phyloP scores from a whole-genome alignment of 2,797 vertebrate genomes.

The Falco rusticolus region DNA sequence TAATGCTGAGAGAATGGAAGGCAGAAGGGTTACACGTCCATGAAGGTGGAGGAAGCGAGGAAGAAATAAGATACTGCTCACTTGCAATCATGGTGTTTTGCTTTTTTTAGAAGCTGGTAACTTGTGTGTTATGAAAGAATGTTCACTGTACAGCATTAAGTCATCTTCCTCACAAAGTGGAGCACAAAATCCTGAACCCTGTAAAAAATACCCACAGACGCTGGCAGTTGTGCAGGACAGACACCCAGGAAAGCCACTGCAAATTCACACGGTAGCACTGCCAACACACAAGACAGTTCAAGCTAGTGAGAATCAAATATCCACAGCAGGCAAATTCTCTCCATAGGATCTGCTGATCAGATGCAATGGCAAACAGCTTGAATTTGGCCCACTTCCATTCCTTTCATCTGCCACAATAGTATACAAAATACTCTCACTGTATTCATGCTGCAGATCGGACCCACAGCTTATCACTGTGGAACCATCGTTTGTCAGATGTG shows the following conservation, averaged over 20 bases:
- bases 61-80: neutral
- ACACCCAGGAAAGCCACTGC: constrained; percentile 40
- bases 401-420: constrained; percentile 37
- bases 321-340: constrained; percentile 71
- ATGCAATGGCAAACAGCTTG: constrained; percentile 56
- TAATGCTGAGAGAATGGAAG: neutral
- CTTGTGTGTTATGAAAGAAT: neutral
- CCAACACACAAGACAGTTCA: constrained; percentile 18
- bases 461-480: constrained; percentile 26
- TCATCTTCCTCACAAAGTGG: neutral
- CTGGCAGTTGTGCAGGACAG: neutral
- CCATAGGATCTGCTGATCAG: constrained; percentile 71
- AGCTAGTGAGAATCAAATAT: constrained; percentile 42
- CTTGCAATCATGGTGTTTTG: accelerated
- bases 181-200: neutral
- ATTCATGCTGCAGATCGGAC: neutral
- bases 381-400: constrained; percentile 35
- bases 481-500: constrained; percentile 39
- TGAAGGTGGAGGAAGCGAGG: neutral
- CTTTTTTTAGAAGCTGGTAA: neutral
- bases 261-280: neutral
- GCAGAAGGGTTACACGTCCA: neutral
- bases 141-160: neutral
- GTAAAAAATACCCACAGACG: neutral
- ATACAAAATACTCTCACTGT: constrained; percentile 38